A percentile compares a stretch with the other conserved stretches of the same genome.
Conservation (phyloP, 2,888 invertebrate species). For the Chymomyza caudatula region DNA sequence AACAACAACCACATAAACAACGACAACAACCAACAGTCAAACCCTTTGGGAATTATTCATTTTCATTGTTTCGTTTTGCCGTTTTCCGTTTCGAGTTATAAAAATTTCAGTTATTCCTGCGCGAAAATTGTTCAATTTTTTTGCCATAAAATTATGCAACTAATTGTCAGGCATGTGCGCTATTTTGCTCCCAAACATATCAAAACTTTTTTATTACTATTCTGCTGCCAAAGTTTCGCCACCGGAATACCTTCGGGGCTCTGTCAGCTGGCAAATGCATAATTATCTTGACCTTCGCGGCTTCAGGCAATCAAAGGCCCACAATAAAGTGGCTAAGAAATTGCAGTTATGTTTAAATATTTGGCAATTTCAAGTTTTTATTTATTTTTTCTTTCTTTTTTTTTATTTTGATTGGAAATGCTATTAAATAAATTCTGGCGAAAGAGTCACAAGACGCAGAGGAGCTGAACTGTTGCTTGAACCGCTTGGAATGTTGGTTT, state of each 20-base stretch:
- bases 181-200: conserved; percentile 48
- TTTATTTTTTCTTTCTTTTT: conserved; percentile 10
- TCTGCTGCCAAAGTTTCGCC: background rate
- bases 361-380: conserved; percentile 9
- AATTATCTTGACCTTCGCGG: conserved; percentile 58
- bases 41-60: conserved; percentile 69
- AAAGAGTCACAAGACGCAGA: conserved; percentile 30
- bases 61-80: conserved; percentile 49
- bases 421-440: conserved; percentile 61
- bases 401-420: conserved; percentile 52
- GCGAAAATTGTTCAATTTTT: conserved; percentile 15
- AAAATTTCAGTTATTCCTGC: conserved; percentile 59
- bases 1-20: background rate
- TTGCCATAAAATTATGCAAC: conserved; percentile 58
- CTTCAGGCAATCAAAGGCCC: conserved; percentile 19
- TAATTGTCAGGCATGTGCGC: conserved; percentile 59
- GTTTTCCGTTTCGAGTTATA: conserved; percentile 47
- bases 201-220: background rate
- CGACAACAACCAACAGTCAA: conserved; percentile 4
- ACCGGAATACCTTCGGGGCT: background rate
- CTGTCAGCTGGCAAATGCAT: conserved; percentile 66
- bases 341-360: conserved; percentile 52
- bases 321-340: conserved; percentile 13
- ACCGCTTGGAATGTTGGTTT: conserved; percentile 14
- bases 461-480: conserved; percentile 42